Base-by-base conservation (phyloP, 2,113 vertebrate species). In the Albula glossodonta region DNA sequence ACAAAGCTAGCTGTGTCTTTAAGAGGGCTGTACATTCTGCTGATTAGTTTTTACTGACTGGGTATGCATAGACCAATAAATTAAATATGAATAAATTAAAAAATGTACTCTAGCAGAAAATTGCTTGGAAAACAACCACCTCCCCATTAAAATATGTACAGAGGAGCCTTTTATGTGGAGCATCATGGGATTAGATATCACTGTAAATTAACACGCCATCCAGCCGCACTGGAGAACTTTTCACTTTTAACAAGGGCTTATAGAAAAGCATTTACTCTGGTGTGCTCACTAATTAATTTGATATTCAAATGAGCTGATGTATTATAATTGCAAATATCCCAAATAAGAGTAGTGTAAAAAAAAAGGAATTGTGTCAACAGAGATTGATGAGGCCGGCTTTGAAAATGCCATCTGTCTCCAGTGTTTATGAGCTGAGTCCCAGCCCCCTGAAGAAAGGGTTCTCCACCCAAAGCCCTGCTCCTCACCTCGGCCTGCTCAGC, bases 191-290 rank as follows among this genome's bases (percentile, higher is more conserved):
- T 96, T 95, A 94, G 95, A 95, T 96, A 96, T 95, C 94, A 95
- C 94, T 96, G 94, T 93, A 94, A 96, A 97, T 97, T 96, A 97
- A 96, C 96, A 96, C 94, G 91, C 95, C 93, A 97, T 93, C 94
- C 95, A 92, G 95, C 93, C 93, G 90, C 94, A 94, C 95, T 95
- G 87, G 92, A 96, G 91, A 92, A 94, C 95, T 96, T 96, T 95
- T 96, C 95, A 96, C 95, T 96, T 96, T 96, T 96, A 96, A 97
- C 96, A 96, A 96, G 95, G 96, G 95, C 94, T 97, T 97, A 91
- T 96, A 94, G 96, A 93, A 94, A 95, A 92, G 92, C 93, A 94
- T 96, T 96, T 95, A 96, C 95, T 96, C 95, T 94, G 94, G 94
- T 96, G 96, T 96, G 96, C 96, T 96, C 91, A 80, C 94, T 96